Evolutionary conservation across 2,113 vertebrate genomes (phyloP).

Genomic region (Pagrus major): DNA sequence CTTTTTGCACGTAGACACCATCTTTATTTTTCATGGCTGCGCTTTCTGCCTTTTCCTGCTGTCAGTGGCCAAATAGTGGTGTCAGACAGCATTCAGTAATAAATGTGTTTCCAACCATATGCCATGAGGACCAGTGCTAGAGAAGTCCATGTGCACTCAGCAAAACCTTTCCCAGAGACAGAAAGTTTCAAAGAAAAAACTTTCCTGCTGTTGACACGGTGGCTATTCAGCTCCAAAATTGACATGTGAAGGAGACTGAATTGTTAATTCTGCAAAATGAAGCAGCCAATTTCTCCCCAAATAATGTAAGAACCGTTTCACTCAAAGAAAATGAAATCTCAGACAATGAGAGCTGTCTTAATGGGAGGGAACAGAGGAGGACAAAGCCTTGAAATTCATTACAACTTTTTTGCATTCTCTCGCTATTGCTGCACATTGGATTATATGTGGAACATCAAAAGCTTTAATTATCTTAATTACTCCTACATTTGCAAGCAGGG

Average conservation of each 20-base stretch:
- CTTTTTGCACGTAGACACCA: neutral
- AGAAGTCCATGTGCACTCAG: neutral
- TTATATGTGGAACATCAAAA: conserved; percentile 78
- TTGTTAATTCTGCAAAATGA: conserved; percentile 43
- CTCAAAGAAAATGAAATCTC: conserved; percentile 22
- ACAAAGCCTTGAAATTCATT: conserved; percentile 66
- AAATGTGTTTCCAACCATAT: conserved; percentile 13
- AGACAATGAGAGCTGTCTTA: conserved; percentile 47
- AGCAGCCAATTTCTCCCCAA: conserved; percentile 10
- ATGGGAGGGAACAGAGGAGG: conserved; percentile 34
- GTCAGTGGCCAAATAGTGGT: conserved; percentile 6
- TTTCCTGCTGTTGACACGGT: neutral
- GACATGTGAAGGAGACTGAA: conserved; percentile 18
- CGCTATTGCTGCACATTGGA: conserved; percentile 49
- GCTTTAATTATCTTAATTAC: conserved; percentile 84
- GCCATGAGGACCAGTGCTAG: neutral
- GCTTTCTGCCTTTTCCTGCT: neutral
- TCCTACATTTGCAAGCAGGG: conserved; percentile 68
- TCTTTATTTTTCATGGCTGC: neutral
- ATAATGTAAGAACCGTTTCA: conserved; percentile 6
- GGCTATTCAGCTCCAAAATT: neutral
- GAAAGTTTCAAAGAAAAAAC: neutral
- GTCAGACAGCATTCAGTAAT: conserved; percentile 16
- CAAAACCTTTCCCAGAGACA: neutral
- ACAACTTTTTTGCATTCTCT: conserved; percentile 37